Conservation (phyloP, 2,797 vertebrate genomes). For the Naso thynnoides region DNA sequence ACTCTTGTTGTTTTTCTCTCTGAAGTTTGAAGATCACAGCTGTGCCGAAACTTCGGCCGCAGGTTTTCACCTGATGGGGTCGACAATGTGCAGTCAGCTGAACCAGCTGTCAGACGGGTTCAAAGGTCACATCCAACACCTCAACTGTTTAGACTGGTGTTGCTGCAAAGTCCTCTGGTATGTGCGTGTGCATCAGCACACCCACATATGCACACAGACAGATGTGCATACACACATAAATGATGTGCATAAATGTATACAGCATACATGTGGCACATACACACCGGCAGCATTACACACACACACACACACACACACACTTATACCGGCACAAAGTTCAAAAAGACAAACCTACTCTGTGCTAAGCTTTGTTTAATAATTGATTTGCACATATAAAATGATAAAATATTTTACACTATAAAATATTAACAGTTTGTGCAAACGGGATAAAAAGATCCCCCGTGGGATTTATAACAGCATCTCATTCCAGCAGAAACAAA, state of each 20-base stretch:
- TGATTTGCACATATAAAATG: constrained; percentile 38
- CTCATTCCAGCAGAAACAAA: constrained; percentile 22
- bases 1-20: not conserved
- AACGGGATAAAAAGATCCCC: constrained; percentile 28
- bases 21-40: constrained; percentile 47
- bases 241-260: not conserved
- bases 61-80: constrained; percentile 45
- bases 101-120: constrained; percentile 45
- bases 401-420: constrained; percentile 41
- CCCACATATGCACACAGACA: not conserved
- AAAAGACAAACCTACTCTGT: constrained; percentile 17
- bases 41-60: constrained; percentile 32
- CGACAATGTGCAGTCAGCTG: constrained; percentile 34
- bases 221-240: not conserved
- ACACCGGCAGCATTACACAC: not conserved
- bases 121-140: constrained; percentile 48
- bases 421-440: constrained; percentile 55
- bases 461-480: constrained; percentile 8
- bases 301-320: not conserved
- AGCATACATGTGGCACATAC: not conserved
- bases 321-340: constrained; percentile 5
- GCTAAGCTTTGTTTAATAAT: constrained; percentile 46
- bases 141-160: constrained; percentile 11
- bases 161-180: constrained; percentile 12
- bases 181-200: not conserved